Evolutionary conservation across 1,140 invertebrate genomes (phyloP), one percentile per base, ranked within the genome.

Genomic region (Sitodiplosis mosellana): DNA sequence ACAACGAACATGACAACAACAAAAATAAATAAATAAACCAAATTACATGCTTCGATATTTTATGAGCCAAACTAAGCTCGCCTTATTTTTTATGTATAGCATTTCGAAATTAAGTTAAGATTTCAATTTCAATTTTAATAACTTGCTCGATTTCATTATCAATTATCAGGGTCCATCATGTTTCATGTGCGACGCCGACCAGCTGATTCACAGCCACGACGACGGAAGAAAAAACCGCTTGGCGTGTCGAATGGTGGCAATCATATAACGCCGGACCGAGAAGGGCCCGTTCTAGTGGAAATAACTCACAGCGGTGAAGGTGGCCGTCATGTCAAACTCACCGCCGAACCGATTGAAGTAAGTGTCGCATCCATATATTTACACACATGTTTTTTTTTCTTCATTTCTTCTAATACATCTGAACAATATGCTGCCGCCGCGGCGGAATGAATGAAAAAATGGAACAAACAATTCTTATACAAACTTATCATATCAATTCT

Each of bases 181-280:
- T 94, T 94, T 59, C 89, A 93, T 65, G 87, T 93, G 60, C 73
- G 87, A 52, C 74, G 87, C 58, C 73, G 87, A 56, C 88, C 89
- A 44, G 82, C 85, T 10, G 89, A 93, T 65, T 81, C 83, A 54
- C 85, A 88, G 60, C 87, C 85, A 12, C 70, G 88, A 46, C 84
- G 88, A 56, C 73, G 87, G 15, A 92, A 92, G 76, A 93, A 93
- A 73, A 91, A 92, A 67, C 81, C 81, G 1, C 64, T 74, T 12
- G 72, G 61, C 56, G 67, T 66, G 58, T 69, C 75, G 52, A 71
- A 67, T 42, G 66, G 69, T 19, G 63, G 65, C 45, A 64, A 64
- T 56, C 64, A 65, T 45, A 58, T 63, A 60, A 55, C 55, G 49
- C 56, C 54, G 50, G 66, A 63, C 63, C 65, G 56, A 52, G 58